Evolutionary conservation across 2,113 vertebrate species (phyloP), one percentile per base, ranked within the genome.

Genomic region (Rhinoderma darwinii): DNA sequence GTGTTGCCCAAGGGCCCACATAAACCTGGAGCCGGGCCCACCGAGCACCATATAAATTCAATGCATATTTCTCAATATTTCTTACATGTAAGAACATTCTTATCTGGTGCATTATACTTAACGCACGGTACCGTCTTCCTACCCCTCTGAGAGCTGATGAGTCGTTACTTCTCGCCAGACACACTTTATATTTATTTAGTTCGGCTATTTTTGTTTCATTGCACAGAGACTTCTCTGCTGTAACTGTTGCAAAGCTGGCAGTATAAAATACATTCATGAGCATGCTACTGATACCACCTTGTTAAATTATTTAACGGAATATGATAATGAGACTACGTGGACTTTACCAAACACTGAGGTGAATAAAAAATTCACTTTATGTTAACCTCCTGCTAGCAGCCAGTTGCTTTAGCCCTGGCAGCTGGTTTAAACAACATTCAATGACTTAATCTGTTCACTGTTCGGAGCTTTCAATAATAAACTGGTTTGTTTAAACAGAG

Each of bases 341-440:
- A 90, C 89, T 92, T 89, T 92, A 91, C 89, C 63, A 93, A 94
- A 93, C 81, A 88, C 76, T 88, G 90, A 91, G 87, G 89, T 92
- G 91, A 92, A 93, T 93, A 91, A 92, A 92, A 75, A 91, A 89
- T 89, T 90, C 90, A 70, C 89, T 94, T 93, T 93, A 92, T 72
- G 51, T 72, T 50, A 73, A n/a, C 70, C 35, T 51, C 72, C 83
- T 41, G 59, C 84, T 37, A 66, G 43, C 54, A 70, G 75, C 75
- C 59, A 41, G 30, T 51, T 25, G 25, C 70, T 43, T n/a, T 9
- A 14, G 51, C 27, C 70, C 70, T 41, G 51, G 70, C 51, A 84
- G 37, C 17, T 17, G 70, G 17, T 61, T 81, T 81, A 81, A 61
- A 61, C 54, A 43, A 61, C 41, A 70, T 73, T 70, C 41, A 83